Percentiles rank a stretch among this genome's conserved stretches.
These are phyloP conservation scores for Triops longicaudatus DNA, from an alignment of 1,140 invertebrate genomes.

Conservation along the genomic window DNA sequence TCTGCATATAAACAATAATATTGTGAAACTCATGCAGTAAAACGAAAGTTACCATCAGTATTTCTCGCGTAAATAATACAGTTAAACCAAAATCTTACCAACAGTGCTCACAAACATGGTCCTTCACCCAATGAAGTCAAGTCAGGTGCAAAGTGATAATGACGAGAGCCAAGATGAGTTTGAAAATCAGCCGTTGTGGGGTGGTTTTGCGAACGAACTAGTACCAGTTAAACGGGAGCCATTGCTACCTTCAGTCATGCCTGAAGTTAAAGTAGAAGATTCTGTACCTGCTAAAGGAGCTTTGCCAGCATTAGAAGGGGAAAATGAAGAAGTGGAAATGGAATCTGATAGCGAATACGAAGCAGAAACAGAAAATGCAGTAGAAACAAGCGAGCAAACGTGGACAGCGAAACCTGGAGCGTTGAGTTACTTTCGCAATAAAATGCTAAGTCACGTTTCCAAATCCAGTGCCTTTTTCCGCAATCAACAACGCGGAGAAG, in stretches of 20 bases:
- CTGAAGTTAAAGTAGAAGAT: neutral
- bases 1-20: too few relatives aligned
- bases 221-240: neutral
- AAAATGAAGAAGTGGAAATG: neutral
- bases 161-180: neutral
- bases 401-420: neutral
- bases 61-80: too few relatives aligned
- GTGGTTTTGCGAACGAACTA: neutral
- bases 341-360: neutral
- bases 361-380: neutral
- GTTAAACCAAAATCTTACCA: too few relatives aligned
- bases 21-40: too few relatives aligned
- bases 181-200: neutral
- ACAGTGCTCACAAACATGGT: neutral
- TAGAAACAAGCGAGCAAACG: neutral
- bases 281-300: neutral
- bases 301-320: neutral
- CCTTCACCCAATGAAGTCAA: neutral
- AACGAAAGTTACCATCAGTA: too few relatives aligned
- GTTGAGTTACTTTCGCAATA: neutral
- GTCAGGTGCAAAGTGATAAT: neutral
- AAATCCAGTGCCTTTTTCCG: slow-evolving; percentile 47
- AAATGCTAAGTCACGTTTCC: neutral
- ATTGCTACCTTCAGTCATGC: neutral
- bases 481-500: slow-evolving; percentile 67